Conservation (phyloP, 2,113 vertebrate species). For the Psittacara wagleri region DNA sequence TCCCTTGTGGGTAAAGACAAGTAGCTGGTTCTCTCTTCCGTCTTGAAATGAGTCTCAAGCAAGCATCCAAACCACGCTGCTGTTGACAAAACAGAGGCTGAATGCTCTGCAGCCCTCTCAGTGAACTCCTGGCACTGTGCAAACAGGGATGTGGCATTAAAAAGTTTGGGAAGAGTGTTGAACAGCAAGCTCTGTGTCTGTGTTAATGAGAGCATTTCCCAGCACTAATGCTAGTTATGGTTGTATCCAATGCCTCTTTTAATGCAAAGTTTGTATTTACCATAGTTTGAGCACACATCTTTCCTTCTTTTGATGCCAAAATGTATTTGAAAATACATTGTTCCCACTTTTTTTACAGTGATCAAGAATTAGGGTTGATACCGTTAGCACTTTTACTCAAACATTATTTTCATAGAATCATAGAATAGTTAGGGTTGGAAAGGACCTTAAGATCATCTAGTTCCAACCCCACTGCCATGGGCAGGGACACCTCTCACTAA, state of each 20-base stretch:
- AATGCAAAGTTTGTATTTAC: neutral
- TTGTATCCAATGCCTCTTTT: neutral
- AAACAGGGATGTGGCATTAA: neutral
- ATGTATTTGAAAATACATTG: neutral
- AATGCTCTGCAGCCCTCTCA: neutral
- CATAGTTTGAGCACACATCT: neutral
- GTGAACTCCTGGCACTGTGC: neutral
- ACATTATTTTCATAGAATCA: neutral
- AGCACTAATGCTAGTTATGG: neutral
- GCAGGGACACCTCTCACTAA: too few species aligned
- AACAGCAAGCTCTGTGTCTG: neutral
- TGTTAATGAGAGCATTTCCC: neutral
- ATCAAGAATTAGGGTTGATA: neutral
- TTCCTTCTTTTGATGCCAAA: neutral
- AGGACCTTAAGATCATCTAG: too few species aligned
- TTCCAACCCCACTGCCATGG: too few species aligned
- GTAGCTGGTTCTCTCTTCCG: neutral
- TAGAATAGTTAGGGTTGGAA: too few species aligned
- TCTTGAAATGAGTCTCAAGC: neutral
- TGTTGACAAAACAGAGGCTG: neutral
- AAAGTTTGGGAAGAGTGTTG: rapidly evolving
- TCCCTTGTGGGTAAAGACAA: neutral
- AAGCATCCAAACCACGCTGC: neutral
- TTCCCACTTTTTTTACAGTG: neutral
- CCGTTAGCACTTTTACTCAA: neutral